Evolutionary conservation across 2,797 vertebrate species (phyloP), one percentile per base, ranked within the genome.

Genomic region (Amniataba percoides): DNA sequence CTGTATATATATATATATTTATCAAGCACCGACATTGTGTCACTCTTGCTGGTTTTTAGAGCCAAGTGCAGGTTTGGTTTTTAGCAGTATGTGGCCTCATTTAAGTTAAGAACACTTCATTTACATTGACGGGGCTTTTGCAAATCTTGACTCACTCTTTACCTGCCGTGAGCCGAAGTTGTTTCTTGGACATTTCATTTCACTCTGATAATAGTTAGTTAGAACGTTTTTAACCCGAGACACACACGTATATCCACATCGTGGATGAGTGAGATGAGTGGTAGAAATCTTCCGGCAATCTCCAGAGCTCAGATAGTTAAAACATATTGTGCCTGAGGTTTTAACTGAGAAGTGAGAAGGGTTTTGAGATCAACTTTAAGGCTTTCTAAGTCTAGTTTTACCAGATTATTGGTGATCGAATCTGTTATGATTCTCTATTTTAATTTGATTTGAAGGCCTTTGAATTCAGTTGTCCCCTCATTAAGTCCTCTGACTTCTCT

Each of bases 31-130:
- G 62, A 76, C 39, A 52, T 7, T 34, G 58, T 73, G 57, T 80
- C 77, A 71, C 80, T 78, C 42, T 75, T 71, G 74, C 66, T 73
- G 53, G 55, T 45, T 83, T 83, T 69, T 48, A 79, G 76, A 77
- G 77, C 42, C 69, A 77, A 74, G 53, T 68, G 43, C 66, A 69
- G 64, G 63, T 80, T 61, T 74, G 42, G 19, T 63, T 88, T 87
- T 45, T 72, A 60, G 66, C 64, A 15, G 27, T 68, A 34, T n/a
- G 45, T 49, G 57, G 59, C 56, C 72, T 55, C 10, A n/a, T 42
- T 73, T 67, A n/a, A 13, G 46, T 63, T 59, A 13, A 36, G n/a
- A 64, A 61, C 27, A 1, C 4, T 68, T 69, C 2, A 77, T 27
- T 74, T 39, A 16, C 5, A n/a, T 55, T 36, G 15, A 8, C 62